Evolutionary conservation across 1,140 invertebrate genomes (phyloP), one percentile per base, ranked within the genome.

Genomic region (Rhynchophorus ferrugineus): DNA sequence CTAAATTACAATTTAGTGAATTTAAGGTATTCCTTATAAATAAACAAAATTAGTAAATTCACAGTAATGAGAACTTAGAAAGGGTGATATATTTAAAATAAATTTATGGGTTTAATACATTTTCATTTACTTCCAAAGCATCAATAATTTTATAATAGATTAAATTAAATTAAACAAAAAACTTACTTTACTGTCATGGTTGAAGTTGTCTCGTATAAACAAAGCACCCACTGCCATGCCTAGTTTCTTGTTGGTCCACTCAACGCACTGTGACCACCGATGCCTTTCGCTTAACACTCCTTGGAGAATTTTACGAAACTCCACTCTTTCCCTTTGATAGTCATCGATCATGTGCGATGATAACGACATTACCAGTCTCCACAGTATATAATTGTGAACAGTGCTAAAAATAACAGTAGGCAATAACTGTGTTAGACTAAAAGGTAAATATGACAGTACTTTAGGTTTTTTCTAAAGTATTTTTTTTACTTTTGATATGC

Each of bases 181-280:
- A 50, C 63, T 61, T 60, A 83, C 82, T 72, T 89, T 90, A 69
- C 86, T 89, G 33, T 87, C 81, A 45, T 85, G 82, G 68, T 89
- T 87, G 67, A 90, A 90, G 63, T 89, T 87, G 39, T 89, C 85
- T 14, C 81, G 73, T 41, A 90, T 87, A 62, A 89, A 90, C 1
- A 90, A 73, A 0, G 85, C 84, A 0, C 86, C 87, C 1, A 89
- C 85, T 1, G 87, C 86, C 78, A 89, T 87, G 13, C 86, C 87
- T 29, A 90, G 69, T 66, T 85, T 86, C 64, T 89, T 89, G 63
- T 89, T 89, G 1, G 87, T 89, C 83, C 83, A 88, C 57, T 89
- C 87, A 0, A 89, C 85, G 65, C 87, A 90, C 62, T 87, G 83
- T 0, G 84, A 83, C 87, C 86, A 89, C 46, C 86, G 75, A 54